These are phyloP conservation scores for Thinocorus orbignyianus DNA, from an alignment of 2,113 vertebrate species.

Conservation along the genomic window DNA sequence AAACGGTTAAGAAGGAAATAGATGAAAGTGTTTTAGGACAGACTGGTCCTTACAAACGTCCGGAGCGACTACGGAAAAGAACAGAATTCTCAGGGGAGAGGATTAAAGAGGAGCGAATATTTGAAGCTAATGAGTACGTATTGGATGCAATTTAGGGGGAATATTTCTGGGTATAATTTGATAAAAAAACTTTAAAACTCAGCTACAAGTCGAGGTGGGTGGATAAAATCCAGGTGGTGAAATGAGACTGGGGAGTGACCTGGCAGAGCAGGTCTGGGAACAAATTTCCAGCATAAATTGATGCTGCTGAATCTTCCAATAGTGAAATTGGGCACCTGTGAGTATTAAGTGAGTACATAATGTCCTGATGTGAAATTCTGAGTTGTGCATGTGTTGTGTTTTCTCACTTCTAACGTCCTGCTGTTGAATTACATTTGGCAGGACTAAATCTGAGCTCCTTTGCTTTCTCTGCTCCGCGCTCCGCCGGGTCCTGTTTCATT, in stretches of 20 bases:
- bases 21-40: slow-evolving; percentile 86
- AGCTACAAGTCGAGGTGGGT: neutral
- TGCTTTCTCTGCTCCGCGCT: neutral
- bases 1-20: slow-evolving; percentile 90
- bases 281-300: neutral
- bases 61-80: slow-evolving; percentile 85
- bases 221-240: neutral
- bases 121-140: slow-evolving; percentile 91
- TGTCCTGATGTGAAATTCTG: neutral
- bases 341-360: rapidly evolving
- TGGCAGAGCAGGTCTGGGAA: neutral
- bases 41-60: slow-evolving; percentile 87
- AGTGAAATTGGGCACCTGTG: neutral
- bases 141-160: neutral
- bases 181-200: neutral
- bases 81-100: slow-evolving; percentile 88
- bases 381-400: neutral
- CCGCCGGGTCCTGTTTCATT: rapidly evolving
- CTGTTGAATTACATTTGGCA: neutral
- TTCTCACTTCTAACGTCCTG: neutral
- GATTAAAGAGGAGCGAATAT: slow-evolving; percentile 79
- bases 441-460: neutral
- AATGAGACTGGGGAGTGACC: neutral
- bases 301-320: rapidly evolving
- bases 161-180: rapidly evolving